Evolutionary conservation across 1,140 invertebrate genomes (phyloP).

Genomic region (Brachionus plicatilis): DNA sequence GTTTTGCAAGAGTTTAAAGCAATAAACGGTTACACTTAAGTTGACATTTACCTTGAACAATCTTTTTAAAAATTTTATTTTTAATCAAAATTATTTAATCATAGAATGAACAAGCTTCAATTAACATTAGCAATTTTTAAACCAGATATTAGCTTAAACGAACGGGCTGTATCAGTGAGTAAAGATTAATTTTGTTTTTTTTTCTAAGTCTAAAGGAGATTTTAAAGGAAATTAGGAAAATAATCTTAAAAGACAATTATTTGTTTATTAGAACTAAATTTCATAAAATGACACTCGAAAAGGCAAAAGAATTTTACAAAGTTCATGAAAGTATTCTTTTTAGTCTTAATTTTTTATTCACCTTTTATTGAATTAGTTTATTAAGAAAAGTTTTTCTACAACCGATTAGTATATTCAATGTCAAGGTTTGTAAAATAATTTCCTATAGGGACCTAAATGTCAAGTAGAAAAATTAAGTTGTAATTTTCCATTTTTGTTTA

Average conservation of each 20-base stretch:
- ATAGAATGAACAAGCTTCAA: constrained; percentile 43
- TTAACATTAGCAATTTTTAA: constrained; percentile 52
- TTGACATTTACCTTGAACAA: not conserved
- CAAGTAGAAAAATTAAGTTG: constrained; percentile 7
- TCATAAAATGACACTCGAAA: constrained; percentile 60
- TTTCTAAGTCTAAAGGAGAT: not conserved
- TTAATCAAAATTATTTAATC: not conserved
- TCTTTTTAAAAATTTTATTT: not conserved
- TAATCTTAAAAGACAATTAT: constrained; percentile 68
- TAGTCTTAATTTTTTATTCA: constrained; percentile 38
- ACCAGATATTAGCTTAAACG: constrained; percentile 48
- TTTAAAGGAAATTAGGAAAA: constrained; percentile 59
- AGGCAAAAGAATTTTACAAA: constrained; percentile 71
- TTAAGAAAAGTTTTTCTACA: constrained; percentile 73
- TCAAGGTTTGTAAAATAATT: constrained; percentile 59
- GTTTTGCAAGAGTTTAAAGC: constrained; percentile 16
- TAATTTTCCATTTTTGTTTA: constrained; percentile 47
- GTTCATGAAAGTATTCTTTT: constrained; percentile 65
- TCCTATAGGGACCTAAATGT: constrained; percentile 6
- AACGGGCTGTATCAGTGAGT: constrained; percentile 45
- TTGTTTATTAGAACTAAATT: constrained; percentile 68
- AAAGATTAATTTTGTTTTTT: constrained; percentile 33
- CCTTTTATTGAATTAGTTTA: constrained; percentile 21
- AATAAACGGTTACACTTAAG: constrained; percentile 38
- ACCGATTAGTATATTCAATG: constrained; percentile 78